Evolutionary conservation across 2,888 invertebrate genomes (phyloP).

Genomic region (Cordilura impudica): DNA sequence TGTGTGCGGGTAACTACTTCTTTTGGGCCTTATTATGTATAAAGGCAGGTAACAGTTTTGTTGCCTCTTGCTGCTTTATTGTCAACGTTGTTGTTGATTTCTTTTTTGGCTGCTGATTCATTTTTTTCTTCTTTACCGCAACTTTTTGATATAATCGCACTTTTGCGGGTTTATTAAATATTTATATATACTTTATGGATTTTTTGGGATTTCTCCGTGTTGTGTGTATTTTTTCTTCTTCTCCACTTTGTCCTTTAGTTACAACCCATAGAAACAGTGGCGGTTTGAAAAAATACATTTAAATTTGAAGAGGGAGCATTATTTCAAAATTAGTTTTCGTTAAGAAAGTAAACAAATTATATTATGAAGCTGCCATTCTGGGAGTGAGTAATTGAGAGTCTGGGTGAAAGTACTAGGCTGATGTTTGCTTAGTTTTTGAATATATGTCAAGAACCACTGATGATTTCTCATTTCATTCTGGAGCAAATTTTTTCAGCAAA

Average conservation of each 20-base stretch:
- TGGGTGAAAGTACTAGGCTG: no score
- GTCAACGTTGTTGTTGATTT: background rate
- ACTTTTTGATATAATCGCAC: conserved; percentile 56
- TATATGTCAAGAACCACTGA: no score
- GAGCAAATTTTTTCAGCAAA: no score
- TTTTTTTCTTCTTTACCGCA: conserved; percentile 52
- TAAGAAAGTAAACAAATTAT: no score
- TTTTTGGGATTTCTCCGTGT: conserved; percentile 40
- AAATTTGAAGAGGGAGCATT: no score
- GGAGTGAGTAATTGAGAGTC: no score
- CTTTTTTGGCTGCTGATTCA: conserved; percentile 35
- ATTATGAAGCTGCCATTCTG: no score
- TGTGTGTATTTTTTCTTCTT: conserved; percentile 4
- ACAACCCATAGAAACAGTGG: background rate
- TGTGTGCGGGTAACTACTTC: conserved; percentile 23
- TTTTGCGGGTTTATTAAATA: conserved; percentile 61
- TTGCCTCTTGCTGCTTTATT: conserved; percentile 8
- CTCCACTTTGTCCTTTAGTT: conserved; percentile 25
- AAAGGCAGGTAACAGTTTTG: background rate
- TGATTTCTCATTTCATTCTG: no score
- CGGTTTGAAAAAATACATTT: background rate
- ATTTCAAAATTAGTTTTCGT: no score
- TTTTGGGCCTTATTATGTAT: background rate
- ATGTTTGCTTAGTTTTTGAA: no score
- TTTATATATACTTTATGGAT: conserved; percentile 57